Evolutionary conservation across 2,113 vertebrate genomes (phyloP).

Genomic region (Ginglymostoma cirratum): DNA sequence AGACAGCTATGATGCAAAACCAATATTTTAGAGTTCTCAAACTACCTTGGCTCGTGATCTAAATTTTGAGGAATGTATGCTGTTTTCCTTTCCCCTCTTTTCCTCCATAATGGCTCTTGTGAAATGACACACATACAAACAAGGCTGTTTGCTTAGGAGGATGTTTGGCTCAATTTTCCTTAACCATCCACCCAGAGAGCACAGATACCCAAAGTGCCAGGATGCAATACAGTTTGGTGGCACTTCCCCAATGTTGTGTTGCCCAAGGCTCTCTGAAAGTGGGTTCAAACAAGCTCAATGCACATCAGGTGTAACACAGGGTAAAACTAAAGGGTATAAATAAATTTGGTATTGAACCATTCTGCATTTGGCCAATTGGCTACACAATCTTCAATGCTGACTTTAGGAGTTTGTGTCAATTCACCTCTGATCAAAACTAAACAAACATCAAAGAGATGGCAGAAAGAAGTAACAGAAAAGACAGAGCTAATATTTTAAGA

Average conservation of each 20-base stretch:
- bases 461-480: not conserved
- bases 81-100: not conserved
- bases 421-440: not conserved
- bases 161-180: not conserved
- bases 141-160: not conserved
- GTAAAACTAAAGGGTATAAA: not conserved
- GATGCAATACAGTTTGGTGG: not conserved
- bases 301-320: not conserved
- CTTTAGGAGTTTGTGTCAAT: not conserved
- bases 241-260: not conserved
- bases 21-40: not conserved
- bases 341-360: not conserved
- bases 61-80: not conserved
- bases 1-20: not conserved
- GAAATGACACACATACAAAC: not conserved
- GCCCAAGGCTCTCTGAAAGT: not conserved
- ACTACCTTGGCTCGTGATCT: no score
- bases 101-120: not conserved
- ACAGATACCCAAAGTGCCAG: not conserved
- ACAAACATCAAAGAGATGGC: not conserved
- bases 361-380: not conserved
- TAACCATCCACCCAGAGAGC: not conserved
- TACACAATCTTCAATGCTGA: not conserved
- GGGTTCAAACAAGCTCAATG: not conserved
- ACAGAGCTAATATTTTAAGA: not conserved